Evolutionary conservation across 2,888 invertebrate genomes (phyloP), one percentile per base, ranked within the genome.

Genomic region (Campopleginae sp.): DNA sequence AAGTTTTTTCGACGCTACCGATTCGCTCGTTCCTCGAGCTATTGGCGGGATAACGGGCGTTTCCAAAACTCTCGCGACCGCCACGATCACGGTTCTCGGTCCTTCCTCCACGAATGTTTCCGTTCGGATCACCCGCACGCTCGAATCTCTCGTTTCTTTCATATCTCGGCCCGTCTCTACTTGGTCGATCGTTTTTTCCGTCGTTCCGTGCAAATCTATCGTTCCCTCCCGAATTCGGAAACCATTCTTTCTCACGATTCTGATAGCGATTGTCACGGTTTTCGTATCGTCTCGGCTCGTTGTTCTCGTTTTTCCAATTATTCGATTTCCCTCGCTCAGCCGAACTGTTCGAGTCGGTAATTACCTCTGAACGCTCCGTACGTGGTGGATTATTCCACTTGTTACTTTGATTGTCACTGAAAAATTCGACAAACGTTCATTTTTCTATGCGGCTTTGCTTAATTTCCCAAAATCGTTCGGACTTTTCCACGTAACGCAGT

Each of bases 251-350:
- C 6, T 86, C 80, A 19, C 83, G 80, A 46, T 81, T 86, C 42
- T 87, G 86, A 58, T 85, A 87, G 58, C 88, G 89, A 85, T 86
- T 89, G 48, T 92, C 91, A 48, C 88, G 89, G 86, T 86, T 89
- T 46, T 92, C 91, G 51, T 86, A 81, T 65, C 86, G 82, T 81
- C 88, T 90, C 58, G 58, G 27, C 79, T 91, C 91, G 68, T 90
- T 92, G 23, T 90, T 89, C 10, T 90, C 91, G 44, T 91, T 90
- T 72, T 90, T 93, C 84, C 91, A 91, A 63, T 80, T 82, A 84
- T 91, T 91, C 4, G 86, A 63, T 75, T 88, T 88, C 0, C 54
- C 70, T 27, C 46, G 85, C 8, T 85, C 86, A 5, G 23, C 17
- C 42, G 48, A 76, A 63, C 68, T 48, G 27, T 74, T 86, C 61